These are phyloP conservation scores for Gephyroberyx darwinii DNA, from an alignment of 2,797 vertebrate genomes.

Conservation along the genomic window DNA sequence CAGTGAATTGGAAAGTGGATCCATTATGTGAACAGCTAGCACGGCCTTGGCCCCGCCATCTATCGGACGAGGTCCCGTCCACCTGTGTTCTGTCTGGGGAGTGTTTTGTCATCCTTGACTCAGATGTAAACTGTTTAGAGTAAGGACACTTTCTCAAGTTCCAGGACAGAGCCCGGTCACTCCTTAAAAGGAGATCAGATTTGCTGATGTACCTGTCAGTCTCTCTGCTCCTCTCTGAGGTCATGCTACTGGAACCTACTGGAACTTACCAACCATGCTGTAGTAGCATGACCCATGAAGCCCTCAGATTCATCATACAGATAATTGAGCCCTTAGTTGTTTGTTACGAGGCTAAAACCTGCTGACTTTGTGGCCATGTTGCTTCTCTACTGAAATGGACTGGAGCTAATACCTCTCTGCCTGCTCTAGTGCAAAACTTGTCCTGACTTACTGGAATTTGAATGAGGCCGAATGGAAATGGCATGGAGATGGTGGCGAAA, in stretches of 20 bases:
- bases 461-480: slow-evolving; percentile 3
- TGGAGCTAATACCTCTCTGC: not conserved
- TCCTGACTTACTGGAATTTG: slow-evolving; percentile 8
- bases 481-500: slow-evolving; percentile 10
- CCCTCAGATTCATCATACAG: not conserved
- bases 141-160: slow-evolving; percentile 64
- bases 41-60: slow-evolving; percentile 9
- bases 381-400: not conserved
- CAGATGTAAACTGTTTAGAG: slow-evolving; percentile 80
- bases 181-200: slow-evolving; percentile 82
- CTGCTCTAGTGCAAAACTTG: not conserved
- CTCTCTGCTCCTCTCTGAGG: slow-evolving; percentile 42
- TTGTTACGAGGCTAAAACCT: not conserved
- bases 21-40: not conserved
- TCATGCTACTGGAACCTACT: slow-evolving; percentile 52
- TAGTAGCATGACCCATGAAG: not conserved
- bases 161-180: slow-evolving; percentile 49
- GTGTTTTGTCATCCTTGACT: slow-evolving; percentile 59
- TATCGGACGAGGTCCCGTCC: slow-evolving; percentile 18
- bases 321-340: not conserved
- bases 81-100: slow-evolving; percentile 59
- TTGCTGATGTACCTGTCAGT: slow-evolving; percentile 64
- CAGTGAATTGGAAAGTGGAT: not conserved
- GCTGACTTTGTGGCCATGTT: not conserved
- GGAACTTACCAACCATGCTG: slow-evolving; percentile 29